These are phyloP conservation scores for Lagocephalus sceleratus DNA, from an alignment of 2,797 vertebrate genomes.

Conservation along the genomic window DNA sequence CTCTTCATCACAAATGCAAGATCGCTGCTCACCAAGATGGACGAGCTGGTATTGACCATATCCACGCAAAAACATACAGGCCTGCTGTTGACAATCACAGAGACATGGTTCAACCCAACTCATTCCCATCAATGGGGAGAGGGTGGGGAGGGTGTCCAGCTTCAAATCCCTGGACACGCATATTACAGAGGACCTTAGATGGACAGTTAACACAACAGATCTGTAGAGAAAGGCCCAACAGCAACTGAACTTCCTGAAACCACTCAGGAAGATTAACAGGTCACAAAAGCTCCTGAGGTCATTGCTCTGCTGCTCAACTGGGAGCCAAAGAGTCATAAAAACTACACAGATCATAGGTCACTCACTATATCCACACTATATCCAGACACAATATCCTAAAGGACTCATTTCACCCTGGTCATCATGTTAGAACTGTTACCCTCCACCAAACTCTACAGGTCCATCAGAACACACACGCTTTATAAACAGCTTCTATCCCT, in stretches of 20 bases:
- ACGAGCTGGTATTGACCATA: neutral
- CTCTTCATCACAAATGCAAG: neutral
- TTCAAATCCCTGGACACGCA: neutral
- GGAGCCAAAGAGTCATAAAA: no score
- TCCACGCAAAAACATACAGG: neutral
- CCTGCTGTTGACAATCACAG: neutral
- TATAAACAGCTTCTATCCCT: no score
- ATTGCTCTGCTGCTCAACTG: no score
- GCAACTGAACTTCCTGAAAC: neutral
- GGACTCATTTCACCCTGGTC: no score
- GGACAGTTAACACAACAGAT: neutral
- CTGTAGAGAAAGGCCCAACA: neutral
- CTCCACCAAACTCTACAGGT: no score
- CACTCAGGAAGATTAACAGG: neutral
- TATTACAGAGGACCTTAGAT: neutral
- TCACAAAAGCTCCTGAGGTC: neutral
- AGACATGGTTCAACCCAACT: neutral
- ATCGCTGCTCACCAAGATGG: neutral
- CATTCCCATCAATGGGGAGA: neutral
- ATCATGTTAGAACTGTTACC: no score
- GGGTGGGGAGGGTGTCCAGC: neutral
- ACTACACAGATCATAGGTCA: no score
- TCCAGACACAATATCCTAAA: no score
- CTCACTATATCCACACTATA: no score
- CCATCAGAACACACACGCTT: no score